Base-by-base conservation (phyloP, 2,888 invertebrate species). In the Aromia moschata region DNA sequence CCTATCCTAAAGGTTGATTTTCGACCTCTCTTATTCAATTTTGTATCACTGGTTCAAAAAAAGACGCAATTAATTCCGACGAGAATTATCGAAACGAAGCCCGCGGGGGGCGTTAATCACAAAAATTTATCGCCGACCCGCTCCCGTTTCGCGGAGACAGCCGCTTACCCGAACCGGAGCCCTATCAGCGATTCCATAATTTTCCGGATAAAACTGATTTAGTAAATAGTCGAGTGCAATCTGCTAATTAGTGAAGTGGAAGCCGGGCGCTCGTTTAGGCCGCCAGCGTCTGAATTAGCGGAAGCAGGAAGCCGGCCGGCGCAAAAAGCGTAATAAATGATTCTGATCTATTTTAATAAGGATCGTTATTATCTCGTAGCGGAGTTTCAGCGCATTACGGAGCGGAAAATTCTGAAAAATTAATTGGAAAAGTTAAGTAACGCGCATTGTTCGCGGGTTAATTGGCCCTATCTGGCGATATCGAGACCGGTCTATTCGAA, bases 291-390 rank as follows among this genome's bases (percentile, higher is more conserved):
- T 25, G 7, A 25, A 25, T 25, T 25, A 25, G 7, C 25, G 25
- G n/a, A n/a, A 25, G 25, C 25, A 25, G 25, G 25, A 25, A 25
- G 25, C 7, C n/a, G n/a, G n/a, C 4, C 25, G 25, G 25, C 25
- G 7, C 7, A 25, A 25, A n/a, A 25, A 5, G 4, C 25, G 25
- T 40, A 40, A 40, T 40, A 40, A 40, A 40, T 16, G 40, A 17
- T 40, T 40, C 17, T 40, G 15, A 40, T 40, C 40, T 40, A 40
- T 17, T 40, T 40, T 40, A 40, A 40, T 40, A 40, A 18, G 18
- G 40, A 40, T 18, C 17, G 40, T 40, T 40, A 17, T 40, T 40
- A 40, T 40, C n/a, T 4, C 40, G 7, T 25, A 25, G 4, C 7
- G 25, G 25, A 3, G 7, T 25, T 25, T 25, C 25, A 25, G 25